These are phyloP conservation scores for Phengaris arion DNA, from an alignment of 2,888 invertebrate species.

Conservation along the genomic window DNA sequence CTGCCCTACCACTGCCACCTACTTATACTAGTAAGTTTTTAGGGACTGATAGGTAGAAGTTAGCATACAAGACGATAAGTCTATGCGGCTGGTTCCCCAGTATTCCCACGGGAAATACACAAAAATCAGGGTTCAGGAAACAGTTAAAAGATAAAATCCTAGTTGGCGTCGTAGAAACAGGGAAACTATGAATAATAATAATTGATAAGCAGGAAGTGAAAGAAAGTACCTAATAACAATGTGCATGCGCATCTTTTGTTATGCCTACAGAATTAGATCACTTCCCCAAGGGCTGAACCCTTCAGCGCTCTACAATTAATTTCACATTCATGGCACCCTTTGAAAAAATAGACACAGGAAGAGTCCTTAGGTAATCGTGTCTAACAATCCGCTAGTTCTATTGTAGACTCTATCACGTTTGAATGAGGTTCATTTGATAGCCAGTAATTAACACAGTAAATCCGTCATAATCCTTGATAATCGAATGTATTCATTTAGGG, in stretches of 20 bases:
- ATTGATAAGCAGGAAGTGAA: constrained; percentile 28
- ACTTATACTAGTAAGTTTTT: too few species aligned
- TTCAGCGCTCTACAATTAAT: constrained; percentile 71
- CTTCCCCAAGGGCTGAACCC: constrained; percentile 55
- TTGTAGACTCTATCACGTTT: neutral
- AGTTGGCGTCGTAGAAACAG: neutral
- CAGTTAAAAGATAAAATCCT: neutral
- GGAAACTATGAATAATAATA: constrained; percentile 32
- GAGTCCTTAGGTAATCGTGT: constrained; percentile 31
- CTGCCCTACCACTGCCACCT: too few species aligned
- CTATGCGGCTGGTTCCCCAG: neutral
- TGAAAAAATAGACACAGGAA: constrained; percentile 64
- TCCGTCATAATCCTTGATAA: constrained; percentile 56
- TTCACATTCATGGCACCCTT: constrained; percentile 66
- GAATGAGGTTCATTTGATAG: neutral
- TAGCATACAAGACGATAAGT: neutral
- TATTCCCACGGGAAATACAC: constrained; percentile 21
- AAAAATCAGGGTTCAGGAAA: constrained; percentile 3
- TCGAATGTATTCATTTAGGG: constrained; percentile 54
- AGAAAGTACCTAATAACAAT: constrained; percentile 11
- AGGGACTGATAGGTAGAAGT: too few species aligned
- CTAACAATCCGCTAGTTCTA: neutral
- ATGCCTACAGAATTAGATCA: constrained; percentile 51
- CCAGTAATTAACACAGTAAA: constrained; percentile 22
- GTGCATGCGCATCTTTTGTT: constrained; percentile 30